A percentile compares a stretch with the other conserved stretches of the same genome.
Conservation (phyloP, 2,113 vertebrate species). For the Ptyas mucosa region DNA sequence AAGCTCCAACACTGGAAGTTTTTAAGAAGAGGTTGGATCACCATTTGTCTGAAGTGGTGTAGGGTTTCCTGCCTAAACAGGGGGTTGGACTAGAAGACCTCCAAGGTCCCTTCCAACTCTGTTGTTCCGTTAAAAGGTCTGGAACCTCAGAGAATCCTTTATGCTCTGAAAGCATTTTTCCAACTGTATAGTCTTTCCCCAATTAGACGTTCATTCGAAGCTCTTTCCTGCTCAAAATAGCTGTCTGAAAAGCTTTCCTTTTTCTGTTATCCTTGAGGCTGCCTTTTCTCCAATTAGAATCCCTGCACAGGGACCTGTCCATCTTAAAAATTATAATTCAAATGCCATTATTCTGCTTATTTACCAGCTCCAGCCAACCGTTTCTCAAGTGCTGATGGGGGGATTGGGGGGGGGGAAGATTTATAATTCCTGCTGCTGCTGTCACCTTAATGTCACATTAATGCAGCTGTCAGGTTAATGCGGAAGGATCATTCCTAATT, state of each 20-base stretch:
- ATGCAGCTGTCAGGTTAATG: neutral
- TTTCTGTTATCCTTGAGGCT: too few species aligned
- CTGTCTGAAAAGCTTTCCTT: neutral
- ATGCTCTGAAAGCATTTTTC: neutral
- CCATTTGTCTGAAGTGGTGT: too few species aligned
- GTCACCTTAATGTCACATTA: neutral
- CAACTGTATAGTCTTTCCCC: neutral
- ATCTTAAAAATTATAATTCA: neutral
- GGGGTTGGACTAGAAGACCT: neutral
- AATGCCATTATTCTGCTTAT: neutral
- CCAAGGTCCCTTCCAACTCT: too few species aligned
- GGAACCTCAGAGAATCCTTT: neutral
- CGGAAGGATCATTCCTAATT: constrained; percentile 5
- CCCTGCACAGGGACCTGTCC: neutral
- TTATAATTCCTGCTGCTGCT: neutral
- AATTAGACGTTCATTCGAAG: neutral
- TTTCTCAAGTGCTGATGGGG: neutral
- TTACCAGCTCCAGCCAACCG: neutral
- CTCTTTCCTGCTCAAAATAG: neutral
- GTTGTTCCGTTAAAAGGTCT: neutral
- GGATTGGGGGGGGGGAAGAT: neutral
- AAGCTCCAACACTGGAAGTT: too few species aligned
- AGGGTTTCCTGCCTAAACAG: too few species aligned
- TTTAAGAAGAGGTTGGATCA: too few species aligned
- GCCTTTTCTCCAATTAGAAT: neutral